These are phyloP conservation scores for Oscheius sp. DNA, from an alignment of 2,888 invertebrate genomes.

Conservation along the genomic window DNA sequence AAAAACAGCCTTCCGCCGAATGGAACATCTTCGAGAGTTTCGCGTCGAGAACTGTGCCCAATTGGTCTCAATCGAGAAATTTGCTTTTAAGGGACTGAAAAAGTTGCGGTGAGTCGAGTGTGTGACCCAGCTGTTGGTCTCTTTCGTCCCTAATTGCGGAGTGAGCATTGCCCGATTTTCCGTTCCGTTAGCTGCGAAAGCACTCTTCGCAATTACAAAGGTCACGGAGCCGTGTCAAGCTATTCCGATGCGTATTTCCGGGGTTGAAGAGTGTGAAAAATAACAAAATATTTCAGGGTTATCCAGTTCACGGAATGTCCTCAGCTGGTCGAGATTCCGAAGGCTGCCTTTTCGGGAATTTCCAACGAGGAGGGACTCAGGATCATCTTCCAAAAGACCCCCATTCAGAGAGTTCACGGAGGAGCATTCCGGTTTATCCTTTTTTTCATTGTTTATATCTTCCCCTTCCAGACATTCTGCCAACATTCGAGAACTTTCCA, in stretches of 20 bases:
- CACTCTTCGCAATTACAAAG: conserved; percentile 31
- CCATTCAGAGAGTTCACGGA: conserved; percentile 51
- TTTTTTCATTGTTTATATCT: not conserved
- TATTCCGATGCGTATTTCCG: conserved; percentile 23
- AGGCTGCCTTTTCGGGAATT: conserved; percentile 52
- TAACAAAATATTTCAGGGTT: conserved; percentile 37
- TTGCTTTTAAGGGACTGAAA: conserved; percentile 53
- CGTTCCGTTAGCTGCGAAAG: conserved; percentile 19
- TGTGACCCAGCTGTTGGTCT: not conserved
- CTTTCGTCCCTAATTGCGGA: conserved; percentile 3
- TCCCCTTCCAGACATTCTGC: conserved; percentile 42
- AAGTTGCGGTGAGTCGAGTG: conserved; percentile 42
- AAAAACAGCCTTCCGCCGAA: conserved; percentile 51
- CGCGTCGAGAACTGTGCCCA: conserved; percentile 48
- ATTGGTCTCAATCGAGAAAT: conserved; percentile 49
- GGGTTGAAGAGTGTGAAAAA: not conserved
- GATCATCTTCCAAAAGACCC: conserved; percentile 49
- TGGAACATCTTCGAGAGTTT: conserved; percentile 44
- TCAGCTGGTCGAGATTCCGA: conserved; percentile 45
- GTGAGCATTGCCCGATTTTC: conserved; percentile 4
- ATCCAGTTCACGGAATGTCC: conserved; percentile 44
- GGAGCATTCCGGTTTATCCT: conserved; percentile 44
- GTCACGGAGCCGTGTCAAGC: conserved; percentile 4
- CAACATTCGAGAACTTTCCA: conserved; percentile 51
- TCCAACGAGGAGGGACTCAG: conserved; percentile 50